Evolutionary conservation across 2,888 invertebrate genomes (phyloP).

Genomic region (Hecatera dysodea): DNA sequence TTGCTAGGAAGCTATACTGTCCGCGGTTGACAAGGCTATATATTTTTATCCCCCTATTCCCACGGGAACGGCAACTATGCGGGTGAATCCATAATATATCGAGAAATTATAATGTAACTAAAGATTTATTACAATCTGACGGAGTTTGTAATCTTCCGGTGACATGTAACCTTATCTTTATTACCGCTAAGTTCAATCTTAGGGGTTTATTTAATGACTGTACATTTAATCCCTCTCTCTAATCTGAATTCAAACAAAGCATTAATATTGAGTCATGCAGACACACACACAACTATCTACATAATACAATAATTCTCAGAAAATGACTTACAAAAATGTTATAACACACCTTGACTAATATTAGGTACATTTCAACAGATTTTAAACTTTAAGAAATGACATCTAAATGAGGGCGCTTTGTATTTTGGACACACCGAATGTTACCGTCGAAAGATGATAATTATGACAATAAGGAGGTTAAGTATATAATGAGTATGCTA

Average conservation of each 20-base stretch:
- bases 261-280: conserved; percentile 7
- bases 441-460: neutral
- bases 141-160: too few species aligned
- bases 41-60: too few species aligned
- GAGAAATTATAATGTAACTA: too few species aligned
- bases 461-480: conserved; percentile 23
- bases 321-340: conserved; percentile 17
- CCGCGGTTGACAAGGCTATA: too few species aligned
- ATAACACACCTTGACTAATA: conserved; percentile 11
- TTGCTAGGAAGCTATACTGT: too few species aligned
- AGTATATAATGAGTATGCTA: neutral
- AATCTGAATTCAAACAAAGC: neutral
- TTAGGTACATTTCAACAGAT: conserved; percentile 9
- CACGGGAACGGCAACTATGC: too few species aligned
- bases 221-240: neutral
- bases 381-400: neutral
- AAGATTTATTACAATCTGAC: too few species aligned
- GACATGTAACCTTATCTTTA: neutral
- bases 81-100: too few species aligned
- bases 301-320: conserved; percentile 17
- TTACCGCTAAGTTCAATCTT: neutral
- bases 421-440: too few species aligned
- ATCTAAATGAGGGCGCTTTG: neutral
- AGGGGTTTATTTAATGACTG: neutral
- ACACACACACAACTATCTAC: conserved; percentile 5